Conservation (phyloP, 2,888 invertebrate species). For the Dryobota labecula region DNA sequence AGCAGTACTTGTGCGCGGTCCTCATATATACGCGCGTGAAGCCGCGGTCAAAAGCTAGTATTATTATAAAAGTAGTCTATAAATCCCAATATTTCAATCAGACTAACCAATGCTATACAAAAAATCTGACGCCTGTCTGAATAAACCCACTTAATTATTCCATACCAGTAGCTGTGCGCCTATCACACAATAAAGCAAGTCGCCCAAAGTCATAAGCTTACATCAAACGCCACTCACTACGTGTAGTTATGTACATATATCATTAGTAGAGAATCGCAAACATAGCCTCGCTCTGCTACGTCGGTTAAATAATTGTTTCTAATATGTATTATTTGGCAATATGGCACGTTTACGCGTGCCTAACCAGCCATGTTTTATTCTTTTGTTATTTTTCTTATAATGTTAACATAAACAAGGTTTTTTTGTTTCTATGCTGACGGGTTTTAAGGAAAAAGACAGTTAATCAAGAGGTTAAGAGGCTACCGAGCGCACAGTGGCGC, state of each 20-base stretch:
- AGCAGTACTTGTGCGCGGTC: not conserved
- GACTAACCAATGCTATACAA: not conserved
- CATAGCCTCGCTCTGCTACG: slow-evolving; percentile 43
- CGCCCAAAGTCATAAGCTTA: slow-evolving; percentile 39
- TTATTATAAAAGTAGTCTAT: not conserved
- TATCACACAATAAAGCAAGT: slow-evolving; percentile 30
- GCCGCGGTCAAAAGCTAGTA: not conserved
- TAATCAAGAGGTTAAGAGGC: not conserved
- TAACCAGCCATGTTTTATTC: slow-evolving; percentile 28
- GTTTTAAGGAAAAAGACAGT: not conserved
- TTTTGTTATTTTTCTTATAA: slow-evolving; percentile 35
- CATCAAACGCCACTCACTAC: slow-evolving; percentile 63
- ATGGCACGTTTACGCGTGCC: slow-evolving; percentile 55
- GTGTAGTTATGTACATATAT: slow-evolving; percentile 75
- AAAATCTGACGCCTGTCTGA: not conserved
- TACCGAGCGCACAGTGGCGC: no score
- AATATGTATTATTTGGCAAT: slow-evolving; percentile 47
- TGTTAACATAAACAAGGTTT: slow-evolving; percentile 7
- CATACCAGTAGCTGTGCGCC: slow-evolving; percentile 34
- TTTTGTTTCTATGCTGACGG: slow-evolving; percentile 7
- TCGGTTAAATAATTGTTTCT: slow-evolving; percentile 61
- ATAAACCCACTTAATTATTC: slow-evolving; percentile 29
- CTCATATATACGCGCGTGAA: not conserved
- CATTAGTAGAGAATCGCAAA: slow-evolving; percentile 49
- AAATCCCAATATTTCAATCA: not conserved